Evolutionary conservation across 2,888 invertebrate species (phyloP).

Genomic region (Imbricaverruca yamaguchii): DNA sequence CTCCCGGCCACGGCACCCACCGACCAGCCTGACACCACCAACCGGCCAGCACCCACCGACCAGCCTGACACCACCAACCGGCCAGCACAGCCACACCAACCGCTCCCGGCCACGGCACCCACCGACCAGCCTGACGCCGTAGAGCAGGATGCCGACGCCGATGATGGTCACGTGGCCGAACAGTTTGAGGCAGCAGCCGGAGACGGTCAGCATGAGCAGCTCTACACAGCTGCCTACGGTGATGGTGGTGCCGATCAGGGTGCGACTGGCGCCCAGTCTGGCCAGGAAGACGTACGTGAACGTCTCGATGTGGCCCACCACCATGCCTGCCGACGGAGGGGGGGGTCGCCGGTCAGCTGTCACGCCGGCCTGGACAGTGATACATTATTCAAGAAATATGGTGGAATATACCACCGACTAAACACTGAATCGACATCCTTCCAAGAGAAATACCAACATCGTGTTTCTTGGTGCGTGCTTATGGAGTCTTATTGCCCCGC

Average conservation of each 20-base stretch:
- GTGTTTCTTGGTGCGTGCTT: too few species aligned
- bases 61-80: too few species aligned
- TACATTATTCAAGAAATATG: too few species aligned
- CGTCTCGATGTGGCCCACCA: constrained; percentile 21
- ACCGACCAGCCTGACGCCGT: constrained; percentile 16
- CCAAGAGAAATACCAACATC: too few species aligned
- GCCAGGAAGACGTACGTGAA: constrained; percentile 11
- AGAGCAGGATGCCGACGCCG: constrained; percentile 5
- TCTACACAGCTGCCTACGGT: constrained; percentile 7
- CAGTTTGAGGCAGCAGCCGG: not conserved
- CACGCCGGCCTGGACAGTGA: too few species aligned
- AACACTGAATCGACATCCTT: too few species aligned
- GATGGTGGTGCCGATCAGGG: constrained; percentile 21
- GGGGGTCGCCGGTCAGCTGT: too few species aligned
- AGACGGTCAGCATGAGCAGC: constrained; percentile 19
- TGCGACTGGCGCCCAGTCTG: not conserved
- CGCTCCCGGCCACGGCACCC: not conserved
- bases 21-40: too few species aligned
- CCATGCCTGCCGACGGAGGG: not conserved
- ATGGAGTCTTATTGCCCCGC: too few species aligned
- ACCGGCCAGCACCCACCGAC: too few species aligned
- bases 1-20: not conserved
- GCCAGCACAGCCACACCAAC: too few species aligned
- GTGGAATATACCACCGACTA: too few species aligned
- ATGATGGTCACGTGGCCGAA: constrained; percentile 21